Evolutionary conservation across 2,113 vertebrate genomes (phyloP), one percentile per base, ranked within the genome.

Genomic region (Saguinus midas): DNA sequence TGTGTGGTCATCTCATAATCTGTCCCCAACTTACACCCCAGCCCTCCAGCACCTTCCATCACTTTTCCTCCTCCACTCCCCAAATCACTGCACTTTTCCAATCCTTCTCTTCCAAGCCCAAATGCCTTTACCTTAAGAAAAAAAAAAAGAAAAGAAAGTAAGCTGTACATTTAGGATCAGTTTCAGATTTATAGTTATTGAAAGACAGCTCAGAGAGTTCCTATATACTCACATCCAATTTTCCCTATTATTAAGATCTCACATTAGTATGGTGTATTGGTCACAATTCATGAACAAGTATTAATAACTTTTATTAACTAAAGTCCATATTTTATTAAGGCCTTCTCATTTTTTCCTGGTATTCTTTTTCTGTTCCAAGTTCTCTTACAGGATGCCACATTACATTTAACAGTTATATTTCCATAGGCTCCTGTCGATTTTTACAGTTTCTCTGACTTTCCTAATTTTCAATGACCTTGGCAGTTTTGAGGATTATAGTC

Each of bases 391-490:
- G 45, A 73, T n/a, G 66, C 18, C 21, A 68, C 1, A 32, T 57
- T n/a, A 48, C 5, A 25, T 83, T 83, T 83, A 66, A 48, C 64
- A 79, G 29, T 87, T 81, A 70, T 23, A 10, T 72, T 64, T 79
- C 40, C 32, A 79, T 64, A 40, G 37, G 32, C 14, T 90, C 3
- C 11, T 90, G 82, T 73, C 61, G 50, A 27, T 87, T 93, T 75
- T 95, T 37, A 68, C 32, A 48, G 40, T 55, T 96, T 82, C 29
- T 92, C 13, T 45, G n/a, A 86, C 29, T 80, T 83, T 64, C 23
- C 32, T 94, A 84, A 66, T 80, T 91, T 95, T 89, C 43, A 16
- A 92, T 90, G 27, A 58, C 3, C 18, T 70, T 91, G 50, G 88
- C 6, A 68, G 32, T 80, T 87, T 64, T 96, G 37, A 86, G 58